Conservation (phyloP, 2,888 invertebrate species). For the Linnaemya tessellans region DNA sequence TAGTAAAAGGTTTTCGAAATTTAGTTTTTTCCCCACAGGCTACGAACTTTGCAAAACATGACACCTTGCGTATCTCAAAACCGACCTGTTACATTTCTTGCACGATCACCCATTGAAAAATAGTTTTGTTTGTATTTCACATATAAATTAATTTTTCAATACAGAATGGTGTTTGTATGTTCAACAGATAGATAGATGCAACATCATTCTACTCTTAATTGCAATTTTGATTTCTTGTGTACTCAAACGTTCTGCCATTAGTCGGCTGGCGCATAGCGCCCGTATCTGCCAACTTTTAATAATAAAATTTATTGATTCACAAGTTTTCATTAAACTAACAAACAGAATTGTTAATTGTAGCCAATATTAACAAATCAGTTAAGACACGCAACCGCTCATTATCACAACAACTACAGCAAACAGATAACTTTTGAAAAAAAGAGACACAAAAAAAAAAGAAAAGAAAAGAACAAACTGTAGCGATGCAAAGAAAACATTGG, state of each 20-base stretch:
- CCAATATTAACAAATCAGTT: constrained; percentile 71
- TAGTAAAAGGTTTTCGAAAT: no score
- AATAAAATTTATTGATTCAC: constrained; percentile 61
- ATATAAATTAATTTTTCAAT: no score
- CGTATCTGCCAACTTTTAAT: constrained; percentile 8
- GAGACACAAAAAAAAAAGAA: background rate
- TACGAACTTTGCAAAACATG: no score
- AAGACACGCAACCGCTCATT: constrained; percentile 69
- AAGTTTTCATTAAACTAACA: constrained; percentile 63
- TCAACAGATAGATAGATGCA: background rate
- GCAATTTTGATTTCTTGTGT: background rate
- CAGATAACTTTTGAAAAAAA: constrained; percentile 48
- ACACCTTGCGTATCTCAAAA: no score
- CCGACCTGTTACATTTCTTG: background rate
- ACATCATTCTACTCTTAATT: background rate
- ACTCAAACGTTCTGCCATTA: constrained; percentile 15
- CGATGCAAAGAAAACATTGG: constrained; percentile 39
- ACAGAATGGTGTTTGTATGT: no score
- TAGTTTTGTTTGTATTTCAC: no score
- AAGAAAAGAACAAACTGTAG: constrained; percentile 6
- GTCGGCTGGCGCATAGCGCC: background rate
- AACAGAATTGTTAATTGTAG: constrained; percentile 68
- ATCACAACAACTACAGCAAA: constrained; percentile 65
- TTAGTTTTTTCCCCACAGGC: no score
- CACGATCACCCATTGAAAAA: no score